Evolutionary conservation across 1,140 invertebrate species (phyloP), one percentile per base, ranked within the genome.

Genomic region (Diuraphis noxia): DNA sequence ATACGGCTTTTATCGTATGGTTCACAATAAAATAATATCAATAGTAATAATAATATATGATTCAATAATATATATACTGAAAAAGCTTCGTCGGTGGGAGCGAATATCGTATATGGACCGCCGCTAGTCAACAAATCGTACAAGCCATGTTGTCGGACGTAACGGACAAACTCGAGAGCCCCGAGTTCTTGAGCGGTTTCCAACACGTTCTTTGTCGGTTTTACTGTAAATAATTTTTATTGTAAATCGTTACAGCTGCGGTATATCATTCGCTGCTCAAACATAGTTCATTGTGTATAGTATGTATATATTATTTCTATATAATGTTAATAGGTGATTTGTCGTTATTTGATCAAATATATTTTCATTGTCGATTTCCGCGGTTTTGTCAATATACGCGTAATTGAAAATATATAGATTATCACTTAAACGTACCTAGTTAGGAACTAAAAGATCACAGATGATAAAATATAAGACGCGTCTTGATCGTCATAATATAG

Each of bases 71-170:
- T n/a, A n/a, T n/a, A 17, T 93, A 94, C 94, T n/a, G 94, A 93
- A 92, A 95, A 95, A 17, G 95, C 95, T 36, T 94, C 93, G 92
- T 95, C 94, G 21, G 93, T 93, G 8, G 95, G 95, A 0, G 94
- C 95, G 91, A 95, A 95, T 6, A 95, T 92, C 0, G 95, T 95
- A 92, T 94, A 95, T 6, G 94, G 94, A 3, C 94, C 94, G 89
- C 93, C 93, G n/a, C 90, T 91, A 1, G 90, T 92, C 25, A 95
- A 93, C 38, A 93, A 93, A 17, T 92, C 92, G 21, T 93, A 93
- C 34, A 95, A 91, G 6, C 94, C 95, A 6, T 94, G 93, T 52
- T 94, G 93, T 87, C 94, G 93, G 36, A 95, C 90, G 92, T 94
- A 94, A 38, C 93, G 92, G 4, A 94, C 94, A 92, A 95, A 95